Base-by-base conservation (phyloP, 2,797 vertebrate genomes). In the Trachurus trachurus region DNA sequence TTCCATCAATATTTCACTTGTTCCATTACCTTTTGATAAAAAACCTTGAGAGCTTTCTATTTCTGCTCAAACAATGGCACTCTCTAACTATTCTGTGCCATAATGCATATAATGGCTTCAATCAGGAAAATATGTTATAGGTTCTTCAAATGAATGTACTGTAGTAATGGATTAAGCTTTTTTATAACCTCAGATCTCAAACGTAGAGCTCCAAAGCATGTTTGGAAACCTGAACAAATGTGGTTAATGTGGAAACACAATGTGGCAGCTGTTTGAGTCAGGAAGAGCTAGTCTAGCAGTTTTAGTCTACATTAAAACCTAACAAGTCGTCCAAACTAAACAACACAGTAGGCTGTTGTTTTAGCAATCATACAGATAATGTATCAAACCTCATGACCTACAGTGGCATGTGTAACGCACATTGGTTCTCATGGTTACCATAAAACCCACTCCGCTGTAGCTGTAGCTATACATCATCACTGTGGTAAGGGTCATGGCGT, bases 1-100 rank as follows among this genome's bases (percentile, higher is more conserved):
- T 72, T 52, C 26, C 2, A 22, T 76, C 19, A 13, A 47, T 66
- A 26, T 65, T 53, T 56, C 56, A 65, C 61, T 40, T 45, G 29
- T 70, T 42, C 59, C 53, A 60, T 59, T 47, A 54, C 34, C 50
- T 6, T 67, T 54, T 57, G 19, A 45, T 53, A 37, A n/a, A n/a
- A 16, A 45, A 39, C 15, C 53, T 67, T 50, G 6, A 71, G 54
- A 52, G n/a, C 50, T 19, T 26, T 44, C 40, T 6, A 12, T 19
- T 40, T 64, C n/a, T 60, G 22, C 42, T 15, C 6, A 29, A 61
- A 12, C 29, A 40, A 53, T 19, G 26, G 3, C 37, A 7, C 21
- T 22, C 34, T 9, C 12, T 19, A 9, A 19, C 19, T 44, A 6
- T 1, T n/a, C 29, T 60, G 21, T 66, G 17, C 21, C 26, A 29